These are phyloP conservation scores for Aradophagus sp. DNA, from an alignment of 1,140 invertebrate genomes.

Conservation along the genomic window DNA sequence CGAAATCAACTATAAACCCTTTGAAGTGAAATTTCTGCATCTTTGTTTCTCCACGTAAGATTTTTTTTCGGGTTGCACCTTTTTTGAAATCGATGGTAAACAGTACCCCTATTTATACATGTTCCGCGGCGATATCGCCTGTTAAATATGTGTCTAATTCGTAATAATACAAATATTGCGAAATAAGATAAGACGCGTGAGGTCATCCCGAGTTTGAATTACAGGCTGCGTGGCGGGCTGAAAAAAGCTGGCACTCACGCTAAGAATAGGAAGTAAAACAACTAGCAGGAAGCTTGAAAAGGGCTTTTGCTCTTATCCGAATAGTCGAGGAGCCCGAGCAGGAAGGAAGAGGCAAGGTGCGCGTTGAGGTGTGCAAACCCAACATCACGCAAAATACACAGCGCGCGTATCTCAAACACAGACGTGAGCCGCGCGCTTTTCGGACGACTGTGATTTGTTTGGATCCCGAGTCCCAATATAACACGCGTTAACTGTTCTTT, in stretches of 20 bases:
- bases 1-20: no score
- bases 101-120: no score
- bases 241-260: constrained; percentile 26
- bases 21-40: no score
- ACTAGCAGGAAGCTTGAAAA: constrained; percentile 35
- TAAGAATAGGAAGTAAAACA: constrained; percentile 49
- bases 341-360: constrained; percentile 31
- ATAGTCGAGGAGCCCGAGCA: constrained; percentile 20
- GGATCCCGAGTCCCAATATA: constrained; percentile 2
- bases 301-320: constrained; percentile 40
- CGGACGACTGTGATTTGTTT: constrained; percentile 15
- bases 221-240: constrained; percentile 6
- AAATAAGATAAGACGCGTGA: constrained; percentile 14
- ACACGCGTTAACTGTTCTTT: no score
- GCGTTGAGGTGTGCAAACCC: constrained; percentile 31
- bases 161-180: constrained; percentile 20
- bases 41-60: no score
- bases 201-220: constrained; percentile 7
- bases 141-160: constrained; percentile 16
- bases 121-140: background rate
- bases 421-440: constrained; percentile 24
- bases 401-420: constrained; percentile 24
- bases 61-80: no score
- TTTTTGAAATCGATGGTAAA: no score
- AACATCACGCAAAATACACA: constrained; percentile 44